These are phyloP conservation scores for Turnix velox DNA, from an alignment of 2,113 vertebrate species.

Conservation along the genomic window DNA sequence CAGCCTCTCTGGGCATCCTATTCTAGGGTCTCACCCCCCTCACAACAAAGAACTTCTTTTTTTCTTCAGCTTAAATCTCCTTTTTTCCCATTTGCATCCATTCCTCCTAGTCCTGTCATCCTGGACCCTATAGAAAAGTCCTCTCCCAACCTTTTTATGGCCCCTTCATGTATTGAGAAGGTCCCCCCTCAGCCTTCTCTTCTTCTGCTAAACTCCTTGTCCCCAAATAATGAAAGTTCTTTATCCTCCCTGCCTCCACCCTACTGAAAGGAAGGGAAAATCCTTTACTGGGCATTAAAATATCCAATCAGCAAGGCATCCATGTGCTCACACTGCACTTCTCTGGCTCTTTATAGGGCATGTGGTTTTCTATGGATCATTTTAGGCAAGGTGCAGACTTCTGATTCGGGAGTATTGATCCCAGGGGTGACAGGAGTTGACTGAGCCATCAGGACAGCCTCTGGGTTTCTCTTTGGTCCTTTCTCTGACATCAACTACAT, in stretches of 20 bases:
- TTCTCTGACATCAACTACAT: not conserved
- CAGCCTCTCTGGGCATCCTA: no score
- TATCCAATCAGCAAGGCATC: not conserved
- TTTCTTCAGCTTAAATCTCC: no score
- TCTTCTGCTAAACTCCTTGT: not conserved
- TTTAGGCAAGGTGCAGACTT: not conserved
- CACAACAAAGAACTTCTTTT: no score
- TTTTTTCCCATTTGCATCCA: no score
- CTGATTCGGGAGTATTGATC: not conserved
- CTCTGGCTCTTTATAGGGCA: not conserved
- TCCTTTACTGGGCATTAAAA: not conserved
- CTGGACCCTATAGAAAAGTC: no score
- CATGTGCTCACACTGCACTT: not conserved
- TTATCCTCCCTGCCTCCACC: not conserved
- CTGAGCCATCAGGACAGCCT: not conserved
- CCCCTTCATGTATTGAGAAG: no score
- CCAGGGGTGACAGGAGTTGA: not conserved
- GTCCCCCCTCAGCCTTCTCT: no score
- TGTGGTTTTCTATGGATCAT: not conserved
- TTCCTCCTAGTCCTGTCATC: no score
- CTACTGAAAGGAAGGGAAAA: not conserved
- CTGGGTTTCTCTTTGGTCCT: not conserved
- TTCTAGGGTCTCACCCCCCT: no score
- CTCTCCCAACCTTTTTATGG: no score
- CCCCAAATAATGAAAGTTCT: not conserved